phyloP scores from a whole-genome alignment of 2,888 invertebrate species.

The Tachystola acroxantha region DNA sequence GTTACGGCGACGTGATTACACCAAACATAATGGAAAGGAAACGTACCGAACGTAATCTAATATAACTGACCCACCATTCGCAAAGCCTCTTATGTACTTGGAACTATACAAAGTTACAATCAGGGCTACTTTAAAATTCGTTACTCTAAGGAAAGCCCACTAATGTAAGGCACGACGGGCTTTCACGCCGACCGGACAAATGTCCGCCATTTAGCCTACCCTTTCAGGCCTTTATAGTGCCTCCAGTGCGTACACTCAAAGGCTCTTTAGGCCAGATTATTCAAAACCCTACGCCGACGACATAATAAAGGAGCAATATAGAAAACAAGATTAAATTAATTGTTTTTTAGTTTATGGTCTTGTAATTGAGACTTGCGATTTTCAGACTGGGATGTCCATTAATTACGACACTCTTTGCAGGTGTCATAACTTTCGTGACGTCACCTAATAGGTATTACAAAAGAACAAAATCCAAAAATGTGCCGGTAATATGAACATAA shows the following conservation, averaged over 20 bases:
- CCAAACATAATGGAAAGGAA: no score
- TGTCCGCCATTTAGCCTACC: conserved; percentile 6
- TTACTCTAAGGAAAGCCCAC: conserved; percentile 3
- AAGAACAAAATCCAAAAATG: no score
- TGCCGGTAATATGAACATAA: no score
- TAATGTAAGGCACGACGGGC: conserved; percentile 3
- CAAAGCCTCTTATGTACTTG: no score
- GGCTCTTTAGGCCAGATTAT: conserved; percentile 7
- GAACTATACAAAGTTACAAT: neutral
- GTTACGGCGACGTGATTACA: no score
- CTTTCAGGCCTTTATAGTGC: conserved; percentile 4
- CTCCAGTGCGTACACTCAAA: conserved; percentile 6
- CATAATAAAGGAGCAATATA: conserved; percentile 4
- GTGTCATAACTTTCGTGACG: no score
- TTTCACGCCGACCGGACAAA: conserved; percentile 7
- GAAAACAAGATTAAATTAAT: conserved; percentile 1
- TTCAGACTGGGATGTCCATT: no score
- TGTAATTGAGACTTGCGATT: neutral
- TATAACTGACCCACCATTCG: no score
- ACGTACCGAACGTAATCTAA: no score
- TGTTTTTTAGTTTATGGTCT: neutral
- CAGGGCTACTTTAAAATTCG: conserved; percentile 5
- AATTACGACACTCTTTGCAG: no score
- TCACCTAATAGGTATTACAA: no score
- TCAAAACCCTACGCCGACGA: conserved; percentile 2